Percentiles rank a stretch among this genome's conserved stretches.
Conservation (phyloP, 1,140 invertebrate species). For the Ceratosolen fusciceps region DNA sequence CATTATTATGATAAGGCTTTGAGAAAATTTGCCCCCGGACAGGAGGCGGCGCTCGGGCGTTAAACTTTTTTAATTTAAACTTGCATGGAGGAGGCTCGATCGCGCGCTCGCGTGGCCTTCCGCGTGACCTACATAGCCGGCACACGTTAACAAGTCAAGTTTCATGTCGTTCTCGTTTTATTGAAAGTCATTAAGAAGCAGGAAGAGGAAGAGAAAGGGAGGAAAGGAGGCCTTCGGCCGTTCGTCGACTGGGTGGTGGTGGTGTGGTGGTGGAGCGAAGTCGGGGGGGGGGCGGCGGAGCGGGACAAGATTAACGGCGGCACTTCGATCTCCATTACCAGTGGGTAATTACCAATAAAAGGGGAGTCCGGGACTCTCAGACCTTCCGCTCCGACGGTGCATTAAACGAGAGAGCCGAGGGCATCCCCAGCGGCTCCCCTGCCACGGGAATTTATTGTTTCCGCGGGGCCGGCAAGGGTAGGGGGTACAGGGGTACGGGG, state of each 20-base stretch:
- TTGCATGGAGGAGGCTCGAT: slow-evolving; percentile 9
- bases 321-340: background rate
- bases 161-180: slow-evolving; percentile 28
- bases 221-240: background rate
- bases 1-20: slow-evolving; percentile 26
- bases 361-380: background rate
- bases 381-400: background rate
- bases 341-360: background rate
- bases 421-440: background rate
- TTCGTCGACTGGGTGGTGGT: no score
- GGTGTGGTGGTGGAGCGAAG: no score
- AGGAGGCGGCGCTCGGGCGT: background rate
- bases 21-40: slow-evolving; percentile 12
- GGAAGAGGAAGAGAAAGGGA: background rate
- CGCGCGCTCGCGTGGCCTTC: slow-evolving; percentile 8
- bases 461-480: no score
- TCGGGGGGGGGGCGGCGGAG: no score
- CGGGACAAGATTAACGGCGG: background rate
- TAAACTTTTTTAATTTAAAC: slow-evolving; percentile 49
- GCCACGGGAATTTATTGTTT: no score
- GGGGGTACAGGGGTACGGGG: no score
- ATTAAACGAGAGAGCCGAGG: background rate
- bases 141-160: slow-evolving; percentile 20
- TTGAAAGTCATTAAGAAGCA: slow-evolving; percentile 32
- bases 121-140: slow-evolving; percentile 34